Base-by-base conservation (phyloP, 2,113 vertebrate genomes). In the Phaethon lepturus region DNA sequence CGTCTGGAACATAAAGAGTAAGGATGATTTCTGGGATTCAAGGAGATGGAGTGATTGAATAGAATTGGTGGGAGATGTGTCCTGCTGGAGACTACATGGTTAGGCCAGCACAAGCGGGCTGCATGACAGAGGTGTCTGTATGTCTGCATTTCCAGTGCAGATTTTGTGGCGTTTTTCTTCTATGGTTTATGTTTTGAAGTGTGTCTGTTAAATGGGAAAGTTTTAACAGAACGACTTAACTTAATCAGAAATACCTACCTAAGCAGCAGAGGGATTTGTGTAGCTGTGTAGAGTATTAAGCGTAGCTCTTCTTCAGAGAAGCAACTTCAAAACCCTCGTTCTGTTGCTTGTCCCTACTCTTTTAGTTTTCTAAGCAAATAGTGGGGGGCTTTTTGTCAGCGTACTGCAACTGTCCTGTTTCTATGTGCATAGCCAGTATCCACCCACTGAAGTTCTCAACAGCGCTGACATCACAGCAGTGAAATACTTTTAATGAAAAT, bases 1-100 rank as follows among this genome's bases (percentile, higher is more conserved):
- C 98, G 98, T 59, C 95, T 99, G 93, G 98, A 99, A 93, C 99
- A 99, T 95, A 99, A 98, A 98, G 98, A 99, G 99, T 99, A 98
- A 98, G 98, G 73, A 53, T 52, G 50, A 17, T 66, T 95, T 91
- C 33, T 95, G 76, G 40, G 17, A 29, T 92, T 88, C 75, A 44
- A 4, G 73, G 75, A 60, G 52, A 49, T 28, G 31, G 31, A 8
- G 2, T 59, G 63, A 22, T 75, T 90, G 10, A 73, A 17, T 59
- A 35, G 53, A 63, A 62, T 5, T 73, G 77, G 44, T 92, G 69
- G 47, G 47, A 89, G 20, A n/a, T 47, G 75, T 60, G 17, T 72
- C 31, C 44, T 90, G 64, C 40, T 87, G 64, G n/a, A 52, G 38
- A 12, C 17, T 35, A 18, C 17, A 3, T 50, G n/a, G 9, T 67